Evolutionary conservation across 2,797 vertebrate species (phyloP).

Genomic region (Cichlasoma orientale): DNA sequence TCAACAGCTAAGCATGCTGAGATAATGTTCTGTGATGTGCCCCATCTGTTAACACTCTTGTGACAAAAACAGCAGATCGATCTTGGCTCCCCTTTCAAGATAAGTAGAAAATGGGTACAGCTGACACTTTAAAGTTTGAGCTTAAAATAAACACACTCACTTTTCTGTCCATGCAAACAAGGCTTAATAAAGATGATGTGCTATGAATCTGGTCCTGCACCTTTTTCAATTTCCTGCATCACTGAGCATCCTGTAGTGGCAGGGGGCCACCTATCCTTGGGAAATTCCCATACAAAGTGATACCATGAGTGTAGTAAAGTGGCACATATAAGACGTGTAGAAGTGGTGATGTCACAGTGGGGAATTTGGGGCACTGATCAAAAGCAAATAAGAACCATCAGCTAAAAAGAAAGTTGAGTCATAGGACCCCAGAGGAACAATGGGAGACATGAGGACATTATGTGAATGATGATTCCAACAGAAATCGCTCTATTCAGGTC

Average conservation of each 20-base stretch:
- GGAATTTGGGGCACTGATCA: slow-evolving; percentile 38
- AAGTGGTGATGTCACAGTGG: slow-evolving; percentile 37
- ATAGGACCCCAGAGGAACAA: slow-evolving; percentile 39
- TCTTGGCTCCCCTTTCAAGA: slow-evolving; percentile 33
- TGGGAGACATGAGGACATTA: slow-evolving; percentile 24
- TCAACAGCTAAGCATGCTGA: slow-evolving; percentile 36
- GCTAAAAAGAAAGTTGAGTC: slow-evolving; percentile 33
- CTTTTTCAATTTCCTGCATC: slow-evolving; percentile 83
- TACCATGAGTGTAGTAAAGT: slow-evolving; percentile 57
- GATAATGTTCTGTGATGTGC: slow-evolving; percentile 49
- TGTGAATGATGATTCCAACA: slow-evolving; percentile 53
- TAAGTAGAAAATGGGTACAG: slow-evolving; percentile 47
- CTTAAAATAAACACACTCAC: slow-evolving; percentile 74
- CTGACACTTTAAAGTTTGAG: slow-evolving; percentile 70
- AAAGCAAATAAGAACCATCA: slow-evolving; percentile 48
- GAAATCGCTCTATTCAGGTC: slow-evolving; percentile 54
- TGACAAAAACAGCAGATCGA: slow-evolving; percentile 39
- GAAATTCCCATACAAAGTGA: slow-evolving; percentile 65
- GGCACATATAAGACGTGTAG: slow-evolving; percentile 41
- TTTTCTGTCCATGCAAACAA: slow-evolving; percentile 79
- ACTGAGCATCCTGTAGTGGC: slow-evolving; percentile 68
- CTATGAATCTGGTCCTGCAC: slow-evolving; percentile 70
- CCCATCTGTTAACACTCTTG: slow-evolving; percentile 44
- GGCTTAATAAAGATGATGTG: slow-evolving; percentile 77
- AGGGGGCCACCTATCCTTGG: slow-evolving; percentile 59